A percentile compares a stretch with the other conserved stretches of the same genome.
Evolutionary conservation across 2,113 vertebrate genomes (phyloP).

Genomic region (Pseudopipra pipra): DNA sequence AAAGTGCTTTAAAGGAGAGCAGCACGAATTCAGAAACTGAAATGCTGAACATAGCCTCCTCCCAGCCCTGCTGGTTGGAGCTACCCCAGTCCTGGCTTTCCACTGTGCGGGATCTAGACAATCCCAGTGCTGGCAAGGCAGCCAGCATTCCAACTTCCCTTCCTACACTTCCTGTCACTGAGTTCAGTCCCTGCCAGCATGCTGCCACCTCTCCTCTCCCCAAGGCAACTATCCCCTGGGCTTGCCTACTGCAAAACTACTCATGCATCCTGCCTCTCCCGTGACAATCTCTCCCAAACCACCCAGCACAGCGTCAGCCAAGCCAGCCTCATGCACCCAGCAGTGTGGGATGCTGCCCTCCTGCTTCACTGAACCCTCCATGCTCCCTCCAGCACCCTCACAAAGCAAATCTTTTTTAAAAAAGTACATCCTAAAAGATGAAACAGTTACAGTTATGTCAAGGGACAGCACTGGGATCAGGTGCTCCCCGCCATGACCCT

Average conservation of each 20-base stretch:
- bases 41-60: not conserved
- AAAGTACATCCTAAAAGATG: not conserved
- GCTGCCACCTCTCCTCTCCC: not conserved
- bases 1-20: not conserved
- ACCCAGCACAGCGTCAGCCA: not conserved
- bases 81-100: not conserved
- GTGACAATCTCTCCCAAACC: not conserved
- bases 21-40: not conserved
- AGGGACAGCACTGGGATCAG: not conserved
- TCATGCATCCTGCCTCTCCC: not conserved
- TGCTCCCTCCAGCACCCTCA: not conserved
- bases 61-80: not conserved
- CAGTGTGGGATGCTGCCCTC: not conserved
- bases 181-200: not conserved
- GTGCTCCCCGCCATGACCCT: not conserved
- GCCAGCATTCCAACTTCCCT: rapidly evolving
- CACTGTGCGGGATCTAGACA: not conserved
- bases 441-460: rapidly evolving
- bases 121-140: not conserved
- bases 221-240: not conserved
- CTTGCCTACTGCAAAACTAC: not conserved
- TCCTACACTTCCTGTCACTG: rapidly evolving
- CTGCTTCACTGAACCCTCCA: not conserved
- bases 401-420: not conserved
- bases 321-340: rapidly evolving